Evolutionary conservation across 2,797 vertebrate species (phyloP).

Genomic region (Spinibarbus caldwelli): DNA sequence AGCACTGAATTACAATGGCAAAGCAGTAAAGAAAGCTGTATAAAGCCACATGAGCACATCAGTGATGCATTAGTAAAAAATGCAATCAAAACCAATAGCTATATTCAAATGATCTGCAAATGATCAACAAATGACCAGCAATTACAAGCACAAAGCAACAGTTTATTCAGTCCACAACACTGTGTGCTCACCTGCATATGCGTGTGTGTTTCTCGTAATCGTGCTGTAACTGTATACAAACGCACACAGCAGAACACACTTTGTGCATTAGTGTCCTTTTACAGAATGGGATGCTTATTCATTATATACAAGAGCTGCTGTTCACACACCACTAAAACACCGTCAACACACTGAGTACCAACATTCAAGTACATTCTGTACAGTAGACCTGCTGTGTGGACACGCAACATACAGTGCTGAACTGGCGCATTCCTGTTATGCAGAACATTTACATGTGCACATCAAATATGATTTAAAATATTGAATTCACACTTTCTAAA

Average conservation of each 20-base stretch:
- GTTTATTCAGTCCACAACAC: background rate
- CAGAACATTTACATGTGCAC: background rate
- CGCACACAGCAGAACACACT: conserved; percentile 53
- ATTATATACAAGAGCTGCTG: conserved; percentile 36
- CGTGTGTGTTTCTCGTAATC: background rate
- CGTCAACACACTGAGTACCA: background rate
- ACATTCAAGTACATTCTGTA: background rate
- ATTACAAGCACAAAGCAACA: conserved; percentile 25
- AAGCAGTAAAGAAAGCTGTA: background rate
- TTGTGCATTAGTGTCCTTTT: conserved; percentile 58
- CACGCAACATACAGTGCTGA: background rate
- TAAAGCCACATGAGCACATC: background rate
- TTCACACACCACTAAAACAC: background rate
- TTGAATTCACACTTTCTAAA: background rate
- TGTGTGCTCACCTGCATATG: conserved; percentile 15
- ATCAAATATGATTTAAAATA: background rate
- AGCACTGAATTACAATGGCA: background rate
- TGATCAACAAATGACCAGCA: background rate
- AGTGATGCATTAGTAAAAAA: background rate
- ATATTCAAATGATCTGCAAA: background rate
- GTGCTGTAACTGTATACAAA: background rate
- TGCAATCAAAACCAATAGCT: background rate
- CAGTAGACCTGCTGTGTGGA: background rate
- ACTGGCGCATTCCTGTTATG: no score
- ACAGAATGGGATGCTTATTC: conserved; percentile 50